Conservation (phyloP, 1,140 invertebrate genomes). For the Hypsibius dujardini region DNA sequence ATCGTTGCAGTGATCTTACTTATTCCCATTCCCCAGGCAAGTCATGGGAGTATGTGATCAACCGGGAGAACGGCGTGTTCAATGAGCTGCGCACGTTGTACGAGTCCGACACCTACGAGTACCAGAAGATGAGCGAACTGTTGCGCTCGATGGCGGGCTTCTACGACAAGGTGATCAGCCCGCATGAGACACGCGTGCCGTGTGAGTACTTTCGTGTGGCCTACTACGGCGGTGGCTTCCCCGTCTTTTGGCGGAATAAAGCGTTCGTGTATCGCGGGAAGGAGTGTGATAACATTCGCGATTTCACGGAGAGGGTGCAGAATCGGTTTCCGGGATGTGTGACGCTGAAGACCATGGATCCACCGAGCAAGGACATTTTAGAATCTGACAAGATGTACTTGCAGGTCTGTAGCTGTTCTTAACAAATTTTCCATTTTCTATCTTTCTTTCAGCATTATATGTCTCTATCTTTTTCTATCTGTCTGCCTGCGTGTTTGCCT, state of each 20-base stretch:
- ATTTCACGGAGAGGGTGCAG: constrained; percentile 64
- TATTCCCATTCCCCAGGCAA: constrained; percentile 34
- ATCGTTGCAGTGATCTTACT: too few species aligned
- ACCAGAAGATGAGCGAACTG: constrained; percentile 55
- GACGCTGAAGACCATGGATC: constrained; percentile 59
- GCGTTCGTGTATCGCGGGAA: constrained; percentile 80
- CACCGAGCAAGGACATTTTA: constrained; percentile 57
- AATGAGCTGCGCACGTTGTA: constrained; percentile 69
- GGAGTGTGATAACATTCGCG: constrained; percentile 67
- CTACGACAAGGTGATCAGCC: constrained; percentile 52
- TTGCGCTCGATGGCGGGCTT: constrained; percentile 56
- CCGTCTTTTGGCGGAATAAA: constrained; percentile 69
- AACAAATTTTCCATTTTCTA: too few species aligned
- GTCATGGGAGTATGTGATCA: constrained; percentile 34
- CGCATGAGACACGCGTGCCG: constrained; percentile 52
- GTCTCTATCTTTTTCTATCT: too few species aligned
- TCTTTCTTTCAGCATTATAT: too few species aligned
- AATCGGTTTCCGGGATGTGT: constrained; percentile 53
- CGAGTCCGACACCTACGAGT: constrained; percentile 68
- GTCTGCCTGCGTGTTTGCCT: too few species aligned
- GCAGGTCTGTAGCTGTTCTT: not conserved
- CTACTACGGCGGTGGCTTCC: constrained; percentile 75
- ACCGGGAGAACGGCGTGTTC: constrained; percentile 49
- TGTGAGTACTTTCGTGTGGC: constrained; percentile 80
- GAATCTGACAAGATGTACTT: constrained; percentile 38